Evolutionary conservation across 2,888 invertebrate species (phyloP), one percentile per base, ranked within the genome.

Genomic region (Spodoptera littoralis): DNA sequence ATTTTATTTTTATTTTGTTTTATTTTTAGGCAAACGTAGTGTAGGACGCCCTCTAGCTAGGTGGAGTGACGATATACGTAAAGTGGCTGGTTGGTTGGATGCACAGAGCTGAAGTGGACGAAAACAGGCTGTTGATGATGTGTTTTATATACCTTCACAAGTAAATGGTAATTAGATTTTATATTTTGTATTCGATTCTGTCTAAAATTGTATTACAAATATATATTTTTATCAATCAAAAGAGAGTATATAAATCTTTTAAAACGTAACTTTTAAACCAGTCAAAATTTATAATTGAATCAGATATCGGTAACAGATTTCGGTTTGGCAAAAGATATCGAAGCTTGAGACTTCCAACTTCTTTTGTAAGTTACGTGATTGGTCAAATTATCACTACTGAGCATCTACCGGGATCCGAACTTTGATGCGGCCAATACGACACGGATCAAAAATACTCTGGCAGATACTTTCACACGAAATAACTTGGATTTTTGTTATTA

Each of bases 331-430:
- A 65, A 66, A 66, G 63, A 63, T 69, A 5, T 56, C 43, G 11
- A 51, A 52, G 51, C 58, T 36, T 51, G 41, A 60, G 47, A 36
- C 8, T 36, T 36, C 9, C 36, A 36, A 36, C 36, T 36, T 36
- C 9, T 36, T 36, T 36, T 9, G 36, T 12, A 42, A 65, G 60
- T 52, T 56, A 36, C 46, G 54, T 83, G 82, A 89, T 89, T 89
- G 87, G 88, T 87, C 82, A 87, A 89, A 89, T 89, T 83, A 88
- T 72, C 51, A 58, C 63, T 70, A 65, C 51, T 54, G 67, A 41
- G 69, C 46, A 58, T 70, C 69, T 54, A 24, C 43, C 22, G 59
- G 47, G 62, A 54, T 3, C 46, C 30, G 50, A 43, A 45, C 22
- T 30, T 36, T 56, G 76, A 75, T 64, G 44, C 66, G 27, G 87